These are phyloP conservation scores for Diaphora mendica DNA, from an alignment of 2,888 invertebrate genomes.

Conservation along the genomic window DNA sequence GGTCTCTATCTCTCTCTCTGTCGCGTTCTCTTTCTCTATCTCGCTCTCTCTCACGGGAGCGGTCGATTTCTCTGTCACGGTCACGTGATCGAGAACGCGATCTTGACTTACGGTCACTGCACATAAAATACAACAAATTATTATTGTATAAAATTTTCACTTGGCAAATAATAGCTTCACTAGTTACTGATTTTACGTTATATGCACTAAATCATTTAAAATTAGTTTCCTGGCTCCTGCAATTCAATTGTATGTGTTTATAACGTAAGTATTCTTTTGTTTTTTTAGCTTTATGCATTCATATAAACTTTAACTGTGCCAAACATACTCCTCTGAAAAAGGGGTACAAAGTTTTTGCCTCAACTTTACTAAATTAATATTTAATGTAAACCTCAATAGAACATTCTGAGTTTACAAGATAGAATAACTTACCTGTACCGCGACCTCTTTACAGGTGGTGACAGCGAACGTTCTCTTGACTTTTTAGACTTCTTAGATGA, in stretches of 20 bases:
- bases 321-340: too few species aligned
- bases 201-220: too few species aligned
- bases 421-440: conserved; percentile 62
- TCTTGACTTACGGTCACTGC: conserved; percentile 73
- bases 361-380: background rate
- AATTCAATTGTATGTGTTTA: background rate
- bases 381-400: background rate
- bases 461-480: conserved; percentile 77
- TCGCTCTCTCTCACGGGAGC: conserved; percentile 61
- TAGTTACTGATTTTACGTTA: background rate
- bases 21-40: conserved; percentile 67
- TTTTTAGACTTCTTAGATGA: conserved; percentile 82
- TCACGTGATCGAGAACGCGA: conserved; percentile 73
- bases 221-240: background rate
- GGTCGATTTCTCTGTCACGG: conserved; percentile 61
- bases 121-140: background rate
- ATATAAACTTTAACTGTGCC: too few species aligned
- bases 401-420: background rate
- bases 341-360: background rate
- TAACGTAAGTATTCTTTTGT: too few species aligned
- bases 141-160: background rate
- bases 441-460: conserved; percentile 77
- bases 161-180: background rate
- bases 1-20: conserved; percentile 64
- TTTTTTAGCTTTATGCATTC: too few species aligned